These are phyloP conservation scores for Myopa tessellatipennis DNA, from an alignment of 2,888 invertebrate species.

Conservation along the genomic window DNA sequence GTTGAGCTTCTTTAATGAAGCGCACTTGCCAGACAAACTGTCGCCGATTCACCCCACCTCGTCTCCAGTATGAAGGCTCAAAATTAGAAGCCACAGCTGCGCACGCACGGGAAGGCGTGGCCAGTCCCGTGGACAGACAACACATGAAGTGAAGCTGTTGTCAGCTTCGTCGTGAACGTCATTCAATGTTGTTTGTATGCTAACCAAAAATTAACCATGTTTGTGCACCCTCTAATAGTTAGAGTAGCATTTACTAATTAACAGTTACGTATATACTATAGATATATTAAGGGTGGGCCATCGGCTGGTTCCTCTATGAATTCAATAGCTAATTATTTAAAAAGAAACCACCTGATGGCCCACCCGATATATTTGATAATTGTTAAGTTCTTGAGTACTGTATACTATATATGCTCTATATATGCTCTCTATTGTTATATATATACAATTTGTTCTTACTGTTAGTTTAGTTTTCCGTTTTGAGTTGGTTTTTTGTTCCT, in stretches of 20 bases:
- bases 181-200: constrained; percentile 27
- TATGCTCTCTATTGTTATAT: not conserved
- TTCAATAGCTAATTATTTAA: too few relatives aligned
- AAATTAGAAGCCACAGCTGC: constrained; percentile 57
- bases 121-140: not conserved
- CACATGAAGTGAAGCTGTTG: constrained; percentile 43
- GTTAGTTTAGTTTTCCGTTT: constrained; percentile 16
- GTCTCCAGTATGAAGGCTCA: constrained; percentile 54
- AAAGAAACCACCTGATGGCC: too few relatives aligned
- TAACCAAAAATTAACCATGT: constrained; percentile 27
- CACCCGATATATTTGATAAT: too few relatives aligned
- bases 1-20: not conserved
- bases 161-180: constrained; percentile 47
- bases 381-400: too few relatives aligned
- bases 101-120: not conserved
- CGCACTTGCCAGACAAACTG: constrained; percentile 28
- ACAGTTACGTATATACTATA: not conserved
- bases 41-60: constrained; percentile 19
- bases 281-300: too few relatives aligned
- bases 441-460: constrained; percentile 22
- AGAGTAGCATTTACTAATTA: constrained; percentile 43
- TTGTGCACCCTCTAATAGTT: constrained; percentile 40
- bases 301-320: too few relatives aligned
- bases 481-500: constrained; percentile 13
- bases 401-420: not conserved